Conservation (phyloP, 2,113 vertebrate species). For the Cercopithecus mona region DNA sequence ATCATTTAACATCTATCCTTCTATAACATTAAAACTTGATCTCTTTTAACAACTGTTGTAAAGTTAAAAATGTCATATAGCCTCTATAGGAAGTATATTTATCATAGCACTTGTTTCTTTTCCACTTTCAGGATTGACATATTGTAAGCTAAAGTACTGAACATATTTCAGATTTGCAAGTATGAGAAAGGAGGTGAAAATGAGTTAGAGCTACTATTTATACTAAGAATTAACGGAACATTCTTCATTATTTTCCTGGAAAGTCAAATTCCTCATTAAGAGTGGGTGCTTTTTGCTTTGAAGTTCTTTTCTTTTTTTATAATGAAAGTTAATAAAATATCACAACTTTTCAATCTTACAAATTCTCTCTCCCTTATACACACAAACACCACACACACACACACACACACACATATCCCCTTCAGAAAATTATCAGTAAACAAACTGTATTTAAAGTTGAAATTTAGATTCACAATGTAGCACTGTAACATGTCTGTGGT, state of each 20-base stretch:
- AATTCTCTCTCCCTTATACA: not conserved
- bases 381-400: not conserved
- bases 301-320: not conserved
- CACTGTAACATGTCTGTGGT: not conserved
- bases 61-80: constrained; percentile 46
- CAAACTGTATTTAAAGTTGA: not conserved
- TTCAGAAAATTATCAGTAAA: not conserved
- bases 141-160: constrained; percentile 66
- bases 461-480: not conserved
- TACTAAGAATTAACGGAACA: constrained; percentile 51
- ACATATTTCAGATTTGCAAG: constrained; percentile 55
- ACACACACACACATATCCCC: too few species aligned
- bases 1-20: constrained; percentile 12
- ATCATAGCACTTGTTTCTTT: constrained; percentile 49
- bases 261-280: constrained; percentile 30
- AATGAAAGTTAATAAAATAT: not conserved
- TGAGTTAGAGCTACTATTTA: constrained; percentile 66
- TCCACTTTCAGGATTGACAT: constrained; percentile 51
- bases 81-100: constrained; percentile 50
- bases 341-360: not conserved
- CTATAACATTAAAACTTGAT: constrained; percentile 26
- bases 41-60: constrained; percentile 16
- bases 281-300: constrained; percentile 1
- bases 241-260: constrained; percentile 35
- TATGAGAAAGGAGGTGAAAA: constrained; percentile 44